Conservation (phyloP, 2,113 vertebrate species). For the Pseudorasbora parva region DNA sequence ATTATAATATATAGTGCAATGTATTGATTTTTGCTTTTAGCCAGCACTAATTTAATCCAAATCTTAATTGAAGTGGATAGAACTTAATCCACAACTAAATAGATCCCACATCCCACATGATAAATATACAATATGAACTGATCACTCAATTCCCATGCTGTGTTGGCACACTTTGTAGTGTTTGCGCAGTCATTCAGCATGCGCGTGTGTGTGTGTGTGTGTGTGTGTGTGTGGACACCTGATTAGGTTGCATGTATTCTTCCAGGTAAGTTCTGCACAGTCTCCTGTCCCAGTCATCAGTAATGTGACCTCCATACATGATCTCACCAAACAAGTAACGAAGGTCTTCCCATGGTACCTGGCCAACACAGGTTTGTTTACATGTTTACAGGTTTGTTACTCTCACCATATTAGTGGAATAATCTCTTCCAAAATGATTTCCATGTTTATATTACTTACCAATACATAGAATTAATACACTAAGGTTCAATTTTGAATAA, state of each 20-base stretch:
- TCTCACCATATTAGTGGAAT: too few species aligned
- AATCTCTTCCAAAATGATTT: too few species aligned
- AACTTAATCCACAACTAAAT: neutral
- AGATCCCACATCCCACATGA: neutral
- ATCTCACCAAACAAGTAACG: conserved; percentile 84
- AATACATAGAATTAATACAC: too few species aligned
- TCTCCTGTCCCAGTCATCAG: conserved; percentile 82
- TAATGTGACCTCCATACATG: conserved; percentile 86
- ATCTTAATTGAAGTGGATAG: neutral
- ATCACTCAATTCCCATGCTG: neutral
- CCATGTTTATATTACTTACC: too few species aligned
- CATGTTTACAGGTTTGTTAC: too few species aligned
- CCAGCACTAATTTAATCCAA: neutral
- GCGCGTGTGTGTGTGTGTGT: conserved; percentile 2
- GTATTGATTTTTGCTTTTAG: neutral
- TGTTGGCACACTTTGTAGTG: neutral
- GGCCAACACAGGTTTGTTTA: neutral
- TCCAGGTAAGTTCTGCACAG: conserved; percentile 83
- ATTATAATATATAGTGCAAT: too few species aligned
- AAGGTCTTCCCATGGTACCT: conserved; percentile 85
- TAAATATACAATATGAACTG: neutral
- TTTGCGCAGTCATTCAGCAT: too few species aligned
- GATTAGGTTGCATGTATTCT: conserved; percentile 84
- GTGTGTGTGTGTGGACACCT: conserved; percentile 64
- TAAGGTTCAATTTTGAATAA: too few species aligned